phyloP scores from a whole-genome alignment of 1,140 invertebrate species.

The Globodera ellingtonae region DNA sequence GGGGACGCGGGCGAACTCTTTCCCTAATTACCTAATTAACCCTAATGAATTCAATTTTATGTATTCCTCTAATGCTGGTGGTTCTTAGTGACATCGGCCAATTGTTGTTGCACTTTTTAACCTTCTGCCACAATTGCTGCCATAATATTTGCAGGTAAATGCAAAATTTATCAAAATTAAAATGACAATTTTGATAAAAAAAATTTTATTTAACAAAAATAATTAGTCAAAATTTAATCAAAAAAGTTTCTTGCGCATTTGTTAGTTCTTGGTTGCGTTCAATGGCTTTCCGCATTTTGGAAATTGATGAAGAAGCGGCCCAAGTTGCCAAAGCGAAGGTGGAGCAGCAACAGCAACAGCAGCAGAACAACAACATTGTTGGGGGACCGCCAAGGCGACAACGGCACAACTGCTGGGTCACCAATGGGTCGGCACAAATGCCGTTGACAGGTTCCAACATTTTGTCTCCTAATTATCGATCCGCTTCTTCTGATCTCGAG shows the following conservation, averaged over 20 bases:
- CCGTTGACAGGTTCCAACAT: no score
- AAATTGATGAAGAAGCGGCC: slow-evolving; percentile 16
- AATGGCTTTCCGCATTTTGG: slow-evolving; percentile 3
- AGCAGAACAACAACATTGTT: slow-evolving; percentile 4
- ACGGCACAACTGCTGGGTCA: background rate
- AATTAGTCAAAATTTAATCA: no score
- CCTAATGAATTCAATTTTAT: background rate
- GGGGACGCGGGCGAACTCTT: no score
- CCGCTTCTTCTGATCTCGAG: no score
- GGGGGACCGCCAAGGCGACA: background rate
- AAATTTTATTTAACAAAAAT: background rate
- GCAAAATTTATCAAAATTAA: slow-evolving; percentile 14
- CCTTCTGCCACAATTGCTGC: slow-evolving; percentile 26
- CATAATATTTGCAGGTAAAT: slow-evolving; percentile 13
- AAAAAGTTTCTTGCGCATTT: background rate
- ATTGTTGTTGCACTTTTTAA: slow-evolving; percentile 38
- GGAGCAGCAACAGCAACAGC: background rate
- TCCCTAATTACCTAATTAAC: background rate
- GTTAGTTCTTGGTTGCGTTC: background rate
- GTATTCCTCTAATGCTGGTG: slow-evolving; percentile 49
- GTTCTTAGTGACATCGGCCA: slow-evolving; percentile 45
- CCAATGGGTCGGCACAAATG: no score
- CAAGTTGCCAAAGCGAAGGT: slow-evolving; percentile 8
- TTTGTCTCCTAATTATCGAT: no score
- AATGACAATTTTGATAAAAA: slow-evolving; percentile 16